phyloP scores from a whole-genome alignment of 2,888 invertebrate genomes.

The Epinotia demarniana region DNA sequence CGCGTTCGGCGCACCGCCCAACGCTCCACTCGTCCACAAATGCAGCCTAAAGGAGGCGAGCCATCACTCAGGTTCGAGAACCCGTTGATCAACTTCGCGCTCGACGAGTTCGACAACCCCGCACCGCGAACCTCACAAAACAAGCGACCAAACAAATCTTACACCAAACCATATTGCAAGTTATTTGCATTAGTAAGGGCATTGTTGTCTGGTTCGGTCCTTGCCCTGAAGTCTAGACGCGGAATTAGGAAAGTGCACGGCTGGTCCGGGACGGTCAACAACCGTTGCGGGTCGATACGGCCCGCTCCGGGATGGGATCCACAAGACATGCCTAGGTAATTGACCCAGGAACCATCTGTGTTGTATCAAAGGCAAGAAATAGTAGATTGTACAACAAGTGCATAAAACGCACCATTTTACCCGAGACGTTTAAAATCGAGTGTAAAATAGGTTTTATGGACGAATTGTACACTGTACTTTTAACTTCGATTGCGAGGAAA shows the following conservation, averaged over 20 bases:
- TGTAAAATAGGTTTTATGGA: no score
- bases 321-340: neutral
- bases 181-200: conserved; percentile 30
- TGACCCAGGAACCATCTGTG: neutral
- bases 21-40: neutral
- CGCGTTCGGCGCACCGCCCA: neutral
- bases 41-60: conserved; percentile 5
- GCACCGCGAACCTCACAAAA: conserved; percentile 39
- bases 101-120: conserved; percentile 53
- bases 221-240: conserved; percentile 64
- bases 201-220: conserved; percentile 53
- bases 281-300: conserved; percentile 32
- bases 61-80: conserved; percentile 36
- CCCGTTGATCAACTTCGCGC: conserved; percentile 54
- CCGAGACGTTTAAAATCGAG: no score
- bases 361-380: no score
- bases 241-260: conserved; percentile 54
- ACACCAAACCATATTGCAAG: conserved; percentile 16
- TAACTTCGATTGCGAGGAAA: no score
- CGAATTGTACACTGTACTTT: no score
- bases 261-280: conserved; percentile 35
- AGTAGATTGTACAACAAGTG: no score
- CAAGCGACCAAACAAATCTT: conserved; percentile 29
- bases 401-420: no score
- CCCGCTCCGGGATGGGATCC: conserved; percentile 1